Conservation (phyloP, 2,113 vertebrate genomes). For the Actinemys pallida region DNA sequence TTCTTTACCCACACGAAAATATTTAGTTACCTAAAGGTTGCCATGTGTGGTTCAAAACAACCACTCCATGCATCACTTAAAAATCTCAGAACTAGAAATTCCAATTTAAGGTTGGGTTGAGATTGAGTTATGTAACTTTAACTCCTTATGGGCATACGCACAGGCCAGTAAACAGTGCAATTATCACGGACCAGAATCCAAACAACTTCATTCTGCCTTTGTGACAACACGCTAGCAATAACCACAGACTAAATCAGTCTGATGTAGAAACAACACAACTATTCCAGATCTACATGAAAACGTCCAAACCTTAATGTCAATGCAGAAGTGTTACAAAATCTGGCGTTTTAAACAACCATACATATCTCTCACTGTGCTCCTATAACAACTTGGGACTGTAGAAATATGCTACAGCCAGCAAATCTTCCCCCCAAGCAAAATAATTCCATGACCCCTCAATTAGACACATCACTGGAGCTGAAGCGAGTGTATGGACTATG, state of each 20-base stretch:
- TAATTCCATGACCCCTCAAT: not conserved
- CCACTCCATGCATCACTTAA: not conserved
- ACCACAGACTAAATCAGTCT: not conserved
- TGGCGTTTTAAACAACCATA: not conserved
- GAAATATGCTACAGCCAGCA: not conserved
- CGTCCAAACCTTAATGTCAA: not conserved
- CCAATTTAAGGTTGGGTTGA: not conserved
- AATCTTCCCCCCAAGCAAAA: not conserved
- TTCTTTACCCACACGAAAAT: not conserved
- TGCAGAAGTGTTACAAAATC: not conserved
- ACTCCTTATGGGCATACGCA: not conserved
- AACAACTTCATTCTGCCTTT: not conserved
- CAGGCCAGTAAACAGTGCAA: conserved; percentile 16
- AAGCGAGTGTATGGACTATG: not conserved
- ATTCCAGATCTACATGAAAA: not conserved
- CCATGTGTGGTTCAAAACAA: not conserved
- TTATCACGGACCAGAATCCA: conserved; percentile 25
- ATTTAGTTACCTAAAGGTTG: not conserved
- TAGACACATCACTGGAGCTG: not conserved
- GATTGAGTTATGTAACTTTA: conserved; percentile 9
- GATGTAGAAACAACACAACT: not conserved
- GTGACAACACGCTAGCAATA: not conserved
- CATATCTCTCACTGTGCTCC: not conserved
- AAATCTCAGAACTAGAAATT: not conserved
- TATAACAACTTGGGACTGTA: not conserved